Evolutionary conservation across 2,797 vertebrate genomes (phyloP).

Genomic region (Gambusia yucatana): DNA sequence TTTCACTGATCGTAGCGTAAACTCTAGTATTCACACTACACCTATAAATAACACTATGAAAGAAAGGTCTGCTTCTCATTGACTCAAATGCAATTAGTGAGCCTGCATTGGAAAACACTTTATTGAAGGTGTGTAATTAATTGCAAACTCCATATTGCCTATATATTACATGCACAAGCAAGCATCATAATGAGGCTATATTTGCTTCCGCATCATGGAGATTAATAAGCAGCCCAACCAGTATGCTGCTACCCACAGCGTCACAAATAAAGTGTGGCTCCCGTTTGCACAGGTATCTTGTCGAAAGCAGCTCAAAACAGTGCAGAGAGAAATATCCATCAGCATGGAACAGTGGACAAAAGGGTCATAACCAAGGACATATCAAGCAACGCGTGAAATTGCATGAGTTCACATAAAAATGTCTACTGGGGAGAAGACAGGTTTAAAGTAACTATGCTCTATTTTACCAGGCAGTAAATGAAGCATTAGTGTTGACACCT

Average conservation of each 20-base stretch:
- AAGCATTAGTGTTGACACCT: constrained; percentile 34
- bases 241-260: constrained; percentile 38
- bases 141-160: constrained; percentile 28
- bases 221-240: constrained; percentile 47
- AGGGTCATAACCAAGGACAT: constrained; percentile 60
- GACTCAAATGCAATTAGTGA: constrained; percentile 33
- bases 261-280: constrained; percentile 49
- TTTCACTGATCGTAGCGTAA: background rate
- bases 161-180: constrained; percentile 30
- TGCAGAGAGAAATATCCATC: constrained; percentile 26
- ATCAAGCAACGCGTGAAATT: constrained; percentile 60
- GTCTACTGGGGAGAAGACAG: constrained; percentile 35
- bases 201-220: constrained; percentile 18
- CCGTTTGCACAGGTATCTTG: constrained; percentile 40
- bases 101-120: constrained; percentile 26
- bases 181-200: constrained; percentile 27
- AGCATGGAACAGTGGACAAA: constrained; percentile 32
- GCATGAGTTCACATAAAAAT: constrained; percentile 53
- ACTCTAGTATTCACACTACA: constrained; percentile 1
- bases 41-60: constrained; percentile 19
- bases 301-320: constrained; percentile 36
- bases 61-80: constrained; percentile 9
- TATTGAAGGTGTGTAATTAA: constrained; percentile 50
- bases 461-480: constrained; percentile 33
- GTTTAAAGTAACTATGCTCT: constrained; percentile 30